Evolutionary conservation across 2,888 invertebrate species (phyloP), one percentile per base, ranked within the genome.

Genomic region (Salticus scenicus): DNA sequence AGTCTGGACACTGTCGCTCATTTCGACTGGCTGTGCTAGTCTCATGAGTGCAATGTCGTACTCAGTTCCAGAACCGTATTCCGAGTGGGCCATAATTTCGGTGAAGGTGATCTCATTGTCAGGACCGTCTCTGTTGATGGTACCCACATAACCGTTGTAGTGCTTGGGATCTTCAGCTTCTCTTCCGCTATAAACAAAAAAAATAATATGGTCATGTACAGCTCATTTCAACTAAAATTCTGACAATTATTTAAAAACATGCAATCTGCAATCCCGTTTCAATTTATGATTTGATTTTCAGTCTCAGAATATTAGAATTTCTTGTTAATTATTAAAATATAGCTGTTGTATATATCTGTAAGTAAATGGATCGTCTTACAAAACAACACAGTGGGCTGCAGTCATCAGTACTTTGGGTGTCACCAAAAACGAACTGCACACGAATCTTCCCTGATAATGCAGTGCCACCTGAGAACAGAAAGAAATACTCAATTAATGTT

Each of bases 341-440:
- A n/a, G n/a, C n/a, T n/a, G n/a, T n/a, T n/a, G n/a, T n/a, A n/a
- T n/a, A n/a, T n/a, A n/a, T n/a, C n/a, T n/a, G n/a, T n/a, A n/a
- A n/a, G n/a, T n/a, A n/a, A n/a, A n/a, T 37, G 37, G 4, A 37
- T 4, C 37, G 10, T 81, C 87, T 87, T 81, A 87, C 87, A 87
- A 82, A 8, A 87, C 87, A 4, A 87, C 87, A 10, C 87, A 87
- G 31, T 87, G 87, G n/a, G 87, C 87, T 24, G 87, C 87, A 28
- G 87, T 87, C 87, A 87, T 81, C 5, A 87, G 24, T 0, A 81
- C 73, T 33, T 69, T 76, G 12, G 87, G 87, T 10, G 81, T 81
- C 8, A 87, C 33, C 28, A 87, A 41, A 31, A 81, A 81, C 12
- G 87, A 76, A 64, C 81, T 81, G 70, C 87, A 87, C 0, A 87